phyloP scores from a whole-genome alignment of 2,888 invertebrate genomes.

The Netelia virgata region DNA sequence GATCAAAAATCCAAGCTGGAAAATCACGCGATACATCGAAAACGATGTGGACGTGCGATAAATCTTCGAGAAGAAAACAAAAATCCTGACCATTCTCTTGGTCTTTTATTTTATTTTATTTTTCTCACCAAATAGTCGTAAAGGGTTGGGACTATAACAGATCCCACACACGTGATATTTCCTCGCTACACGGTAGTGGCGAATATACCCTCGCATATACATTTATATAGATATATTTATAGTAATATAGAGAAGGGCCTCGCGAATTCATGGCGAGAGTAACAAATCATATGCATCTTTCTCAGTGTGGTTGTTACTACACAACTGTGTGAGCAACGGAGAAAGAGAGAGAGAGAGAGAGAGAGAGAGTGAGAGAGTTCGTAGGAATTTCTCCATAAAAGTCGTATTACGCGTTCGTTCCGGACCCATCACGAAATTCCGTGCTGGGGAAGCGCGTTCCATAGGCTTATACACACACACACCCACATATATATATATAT shows the following conservation, averaged over 20 bases:
- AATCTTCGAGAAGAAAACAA: background rate
- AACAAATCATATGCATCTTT: slow-evolving; percentile 84
- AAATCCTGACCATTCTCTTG: background rate
- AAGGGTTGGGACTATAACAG: slow-evolving; percentile 31
- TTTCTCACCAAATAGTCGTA: slow-evolving; percentile 20
- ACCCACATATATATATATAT: background rate
- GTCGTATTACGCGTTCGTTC: slow-evolving; percentile 84
- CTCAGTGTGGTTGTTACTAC: slow-evolving; percentile 73
- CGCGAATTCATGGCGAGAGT: slow-evolving; percentile 72
- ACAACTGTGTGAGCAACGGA: slow-evolving; percentile 70
- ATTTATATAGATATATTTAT: background rate
- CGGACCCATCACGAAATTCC: slow-evolving; percentile 82
- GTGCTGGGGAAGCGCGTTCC: slow-evolving; percentile 65
- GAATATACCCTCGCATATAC: background rate
- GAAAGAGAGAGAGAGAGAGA: background rate
- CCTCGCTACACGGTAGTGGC: slow-evolving; percentile 11
- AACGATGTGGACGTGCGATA: background rate
- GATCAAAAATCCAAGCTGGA: background rate
- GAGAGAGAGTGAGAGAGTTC: slow-evolving; percentile 47
- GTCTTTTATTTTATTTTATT: slow-evolving; percentile 2
- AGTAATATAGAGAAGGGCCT: slow-evolving; percentile 30
- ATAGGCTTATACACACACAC: background rate
- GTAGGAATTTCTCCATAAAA: slow-evolving; percentile 81
- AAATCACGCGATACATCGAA: slow-evolving; percentile 17
- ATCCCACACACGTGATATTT: slow-evolving; percentile 33